These are phyloP conservation scores for Mustela lutreola DNA, from an alignment of 2,113 vertebrate genomes.

Conservation along the genomic window DNA sequence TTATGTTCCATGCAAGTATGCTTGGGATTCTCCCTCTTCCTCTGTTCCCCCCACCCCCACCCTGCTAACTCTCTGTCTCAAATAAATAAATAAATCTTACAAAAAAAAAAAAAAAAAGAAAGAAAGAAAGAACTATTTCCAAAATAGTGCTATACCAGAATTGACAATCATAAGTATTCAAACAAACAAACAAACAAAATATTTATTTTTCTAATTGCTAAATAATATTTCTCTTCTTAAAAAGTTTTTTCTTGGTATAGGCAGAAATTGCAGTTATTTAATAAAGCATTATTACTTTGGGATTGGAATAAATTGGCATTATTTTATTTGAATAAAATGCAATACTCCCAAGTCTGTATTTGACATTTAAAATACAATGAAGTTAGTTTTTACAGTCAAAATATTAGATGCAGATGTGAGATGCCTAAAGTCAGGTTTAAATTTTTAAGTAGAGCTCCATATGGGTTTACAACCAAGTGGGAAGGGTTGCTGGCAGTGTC, in stretches of 20 bases:
- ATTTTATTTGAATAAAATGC: slow-evolving; percentile 75
- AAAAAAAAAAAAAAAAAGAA: background rate
- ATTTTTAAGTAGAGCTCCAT: slow-evolving; percentile 82
- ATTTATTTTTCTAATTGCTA: slow-evolving; percentile 31
- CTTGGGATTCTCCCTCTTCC: background rate
- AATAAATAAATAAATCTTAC: background rate
- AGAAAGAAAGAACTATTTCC: background rate
- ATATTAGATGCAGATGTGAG: slow-evolving; percentile 89
- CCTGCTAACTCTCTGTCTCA: background rate
- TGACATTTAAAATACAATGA: slow-evolving; percentile 85
- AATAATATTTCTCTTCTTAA: slow-evolving; percentile 9
- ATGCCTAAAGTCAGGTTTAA: slow-evolving; percentile 88
- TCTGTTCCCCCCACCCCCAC: background rate
- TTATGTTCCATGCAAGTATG: background rate
- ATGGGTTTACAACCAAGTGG: slow-evolving; percentile 80
- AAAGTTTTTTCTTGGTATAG: slow-evolving; percentile 6
- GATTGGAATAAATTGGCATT: slow-evolving; percentile 71
- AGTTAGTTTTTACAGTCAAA: slow-evolving; percentile 81
- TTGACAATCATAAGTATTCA: background rate
- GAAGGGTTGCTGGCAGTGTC: slow-evolving; percentile 71
- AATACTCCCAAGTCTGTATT: slow-evolving; percentile 65
- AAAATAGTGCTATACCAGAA: background rate
- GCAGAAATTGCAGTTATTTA: slow-evolving; percentile 60
- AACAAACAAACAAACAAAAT: background rate
- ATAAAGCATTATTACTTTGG: slow-evolving; percentile 54